Evolutionary conservation across 53 echinoderm and acorn worm genomes (phyloP).

Genomic region (Echinometra lucunter): DNA sequence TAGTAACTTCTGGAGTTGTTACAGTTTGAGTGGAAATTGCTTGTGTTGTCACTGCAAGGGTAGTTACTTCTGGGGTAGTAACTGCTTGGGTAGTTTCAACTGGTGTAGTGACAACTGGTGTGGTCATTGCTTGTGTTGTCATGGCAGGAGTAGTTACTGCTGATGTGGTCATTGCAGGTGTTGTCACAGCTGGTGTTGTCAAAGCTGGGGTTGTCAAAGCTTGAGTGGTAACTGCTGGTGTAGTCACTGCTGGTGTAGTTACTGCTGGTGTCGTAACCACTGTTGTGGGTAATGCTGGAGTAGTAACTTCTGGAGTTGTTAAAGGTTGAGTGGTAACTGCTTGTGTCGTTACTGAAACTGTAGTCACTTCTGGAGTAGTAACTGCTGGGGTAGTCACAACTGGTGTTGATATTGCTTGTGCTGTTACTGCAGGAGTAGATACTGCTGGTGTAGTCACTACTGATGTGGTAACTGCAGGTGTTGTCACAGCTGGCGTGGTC

Average conservation of each 20-base stretch:
- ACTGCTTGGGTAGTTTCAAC: conserved; percentile 34
- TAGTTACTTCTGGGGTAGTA: conserved; percentile 45
- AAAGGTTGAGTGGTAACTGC: conserved; percentile 25
- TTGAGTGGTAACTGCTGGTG: not conserved
- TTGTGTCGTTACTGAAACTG: conserved; percentile 13
- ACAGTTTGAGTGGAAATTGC: conserved; percentile 50
- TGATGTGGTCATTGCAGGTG: conserved; percentile 44
- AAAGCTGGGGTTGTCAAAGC: conserved; percentile 47
- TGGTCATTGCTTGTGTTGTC: conserved; percentile 66
- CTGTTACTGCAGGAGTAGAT: conserved; percentile 22
- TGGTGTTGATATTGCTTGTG: conserved; percentile 54
- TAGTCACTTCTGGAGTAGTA: conserved; percentile 40
- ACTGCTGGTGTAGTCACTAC: conserved; percentile 60
- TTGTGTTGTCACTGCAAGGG: conserved; percentile 39
- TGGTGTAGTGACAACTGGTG: conserved; percentile 50
- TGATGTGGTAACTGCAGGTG: conserved; percentile 7
- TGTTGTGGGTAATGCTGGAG: conserved; percentile 42
- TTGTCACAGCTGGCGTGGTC: conserved; percentile 25
- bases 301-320: conserved; percentile 40
- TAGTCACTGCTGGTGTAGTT: conserved; percentile 16
- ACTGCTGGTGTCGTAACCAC: conserved; percentile 50
- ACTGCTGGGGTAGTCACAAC: not conserved
- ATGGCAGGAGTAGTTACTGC: conserved; percentile 55
- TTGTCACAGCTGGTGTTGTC: conserved; percentile 51
- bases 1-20: not conserved